These are phyloP conservation scores for Cygnus olor DNA, from an alignment of 2,797 vertebrate species.

Conservation along the genomic window DNA sequence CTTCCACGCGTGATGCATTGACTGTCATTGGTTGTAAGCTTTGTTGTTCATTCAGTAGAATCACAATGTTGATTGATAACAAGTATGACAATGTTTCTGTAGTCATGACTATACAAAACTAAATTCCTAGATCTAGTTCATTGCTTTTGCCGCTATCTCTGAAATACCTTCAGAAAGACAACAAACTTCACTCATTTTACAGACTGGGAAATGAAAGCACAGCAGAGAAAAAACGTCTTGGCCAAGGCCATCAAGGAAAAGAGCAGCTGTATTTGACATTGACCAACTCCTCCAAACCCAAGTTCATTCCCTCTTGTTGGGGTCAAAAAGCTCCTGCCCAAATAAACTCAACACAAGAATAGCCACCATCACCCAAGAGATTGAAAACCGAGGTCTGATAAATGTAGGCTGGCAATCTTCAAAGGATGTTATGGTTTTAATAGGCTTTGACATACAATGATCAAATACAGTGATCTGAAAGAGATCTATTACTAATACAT, in stretches of 20 bases:
- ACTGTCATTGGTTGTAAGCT: not conserved
- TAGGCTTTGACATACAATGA: not conserved
- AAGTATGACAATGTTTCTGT: not conserved
- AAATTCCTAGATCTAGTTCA: not conserved
- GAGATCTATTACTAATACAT: not conserved
- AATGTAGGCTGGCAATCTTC: not conserved
- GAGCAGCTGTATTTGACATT: not conserved
- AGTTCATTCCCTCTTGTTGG: not conserved
- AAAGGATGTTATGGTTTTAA: not conserved
- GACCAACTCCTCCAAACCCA: not conserved
- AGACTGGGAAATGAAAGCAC: not conserved
- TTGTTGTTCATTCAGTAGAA: not conserved
- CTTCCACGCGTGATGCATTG: not conserved
- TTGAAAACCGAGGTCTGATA: not conserved
- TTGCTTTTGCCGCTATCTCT: not conserved
- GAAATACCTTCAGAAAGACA: not conserved
- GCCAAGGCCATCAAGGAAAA: not conserved
- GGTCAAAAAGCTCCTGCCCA: not conserved
- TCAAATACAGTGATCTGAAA: not conserved
- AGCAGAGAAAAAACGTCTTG: not conserved
- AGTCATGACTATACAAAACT: not conserved
- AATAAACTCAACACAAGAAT: not conserved
- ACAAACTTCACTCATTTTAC: not conserved
- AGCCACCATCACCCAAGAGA: not conserved
- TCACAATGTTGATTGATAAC: not conserved